Base-by-base conservation (phyloP, 2,113 vertebrate species). In the Parotia lawesii region DNA sequence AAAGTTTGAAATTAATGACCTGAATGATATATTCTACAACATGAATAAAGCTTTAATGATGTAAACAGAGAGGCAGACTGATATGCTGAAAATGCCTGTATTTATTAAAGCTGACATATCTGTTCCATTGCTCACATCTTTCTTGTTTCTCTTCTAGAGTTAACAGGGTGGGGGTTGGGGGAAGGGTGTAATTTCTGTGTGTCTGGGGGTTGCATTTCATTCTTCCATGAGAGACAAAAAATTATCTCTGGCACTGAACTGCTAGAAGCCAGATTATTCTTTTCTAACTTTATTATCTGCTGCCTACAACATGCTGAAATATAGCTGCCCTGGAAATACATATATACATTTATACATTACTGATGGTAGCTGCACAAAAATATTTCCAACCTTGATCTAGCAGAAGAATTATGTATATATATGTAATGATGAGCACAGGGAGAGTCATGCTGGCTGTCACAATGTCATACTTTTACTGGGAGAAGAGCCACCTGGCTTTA, bases 1-100 rank as follows among this genome's bases (percentile, higher is more conserved):
- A 56, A 75, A 90, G 37, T 66, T 92, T 92, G 51, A 89, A 76
- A 56, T 73, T 84, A 92, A 91, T 77, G 47, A 35, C 42, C 50
- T 65, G 31, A 42, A 56, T 89, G 16, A 67, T 81, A 53, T 61
- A 89, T 90, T 76, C 45, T 92, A 62, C n/a, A 89, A 38, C 17
- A 53, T 12, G 29, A 91, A 54, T 83, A 81, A 82, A 92, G 18
- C 45, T 87, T 83, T 44, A 89, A 1, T 33, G 18, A 5, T 67
- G n/a, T 81, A 77, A 91, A 72, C 0, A 92, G 54, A 42, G 44
- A 95, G 47, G 22, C 67, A 92, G 58, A 58, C 14, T 89, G 15
- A 40, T 76, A 20, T 81, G 42, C 23, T 91, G 35, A 86, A 96
- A 91, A 83, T 75, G 15, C 6, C 35, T 92, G 2, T 77, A 71